Base-by-base conservation (phyloP, 2,113 vertebrate species). In the Hydrochoerus hydrochaeris region DNA sequence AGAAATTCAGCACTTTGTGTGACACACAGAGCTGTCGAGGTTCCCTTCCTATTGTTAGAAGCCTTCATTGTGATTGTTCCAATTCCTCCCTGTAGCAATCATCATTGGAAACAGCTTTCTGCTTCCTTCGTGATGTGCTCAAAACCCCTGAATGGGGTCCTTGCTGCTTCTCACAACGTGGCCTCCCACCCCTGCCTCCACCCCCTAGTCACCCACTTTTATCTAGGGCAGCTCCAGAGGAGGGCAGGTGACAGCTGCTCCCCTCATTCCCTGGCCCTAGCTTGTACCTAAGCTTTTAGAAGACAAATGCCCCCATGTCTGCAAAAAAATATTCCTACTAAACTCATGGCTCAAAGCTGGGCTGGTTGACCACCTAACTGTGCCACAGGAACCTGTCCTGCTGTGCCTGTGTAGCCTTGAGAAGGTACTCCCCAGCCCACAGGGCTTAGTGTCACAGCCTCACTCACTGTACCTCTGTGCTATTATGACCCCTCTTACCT, bases 41-140 rank as follows among this genome's bases (percentile, higher is more conserved):
- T 73, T 95, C 91, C 91, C 63, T 88, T 95, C 97, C 94, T 97
- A 95, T 97, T 97, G 97, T 96, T 97, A 94, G 96, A 98, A 98
- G 84, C 80, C 94, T n/a, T 98, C 97, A 97, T 98, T 98, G 93
- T 8, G 57, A 60, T 95, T 89, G 52, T 96, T 98, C 88, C 96
- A 97, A 93, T 97, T 93, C 96, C 84, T 41, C 88, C 96, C 75
- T 97, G 77, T 91, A 58, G 90, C 95, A 81, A 32, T 88, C 91
- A 30, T 87, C 84, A 3, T 87, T 92, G 83, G 88, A 82, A 96
- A 88, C 78, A 58, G 85, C 13, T 71, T 73, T 88, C 67, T 63
- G 57, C 73, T 85, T 75, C 78, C 86, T 65, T 90, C 38, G 63
- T 65, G 77, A 58, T 63, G 49, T 67, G n/a, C 91, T 41, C 85